phyloP scores from a whole-genome alignment of 2,113 vertebrate genomes.

The Onychostruthus taczanowskii region DNA sequence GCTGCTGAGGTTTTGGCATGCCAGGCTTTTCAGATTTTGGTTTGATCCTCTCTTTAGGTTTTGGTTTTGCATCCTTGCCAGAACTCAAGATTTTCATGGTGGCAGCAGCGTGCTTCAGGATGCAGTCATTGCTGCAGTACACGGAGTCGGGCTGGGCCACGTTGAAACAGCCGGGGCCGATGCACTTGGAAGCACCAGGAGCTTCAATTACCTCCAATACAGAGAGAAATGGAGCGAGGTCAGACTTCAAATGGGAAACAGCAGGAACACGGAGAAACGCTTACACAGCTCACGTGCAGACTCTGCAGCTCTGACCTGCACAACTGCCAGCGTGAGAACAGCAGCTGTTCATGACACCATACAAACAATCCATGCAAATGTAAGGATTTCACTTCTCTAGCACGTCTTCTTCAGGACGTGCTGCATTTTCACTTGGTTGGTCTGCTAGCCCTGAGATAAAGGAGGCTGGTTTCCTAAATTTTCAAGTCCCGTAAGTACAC shows the following conservation, averaged over 20 bases:
- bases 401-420: not conserved
- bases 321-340: accelerated
- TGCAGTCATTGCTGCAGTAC: constrained; percentile 93
- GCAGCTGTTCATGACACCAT: not conserved
- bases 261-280: not conserved
- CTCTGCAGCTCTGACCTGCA: not conserved
- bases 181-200: constrained; percentile 79
- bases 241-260: not conserved
- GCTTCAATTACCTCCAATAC: constrained; percentile 70
- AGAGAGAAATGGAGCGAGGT: not conserved
- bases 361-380: not conserved
- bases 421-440: not conserved
- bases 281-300: not conserved
- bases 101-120: constrained; percentile 89
- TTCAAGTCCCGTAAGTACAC: not conserved
- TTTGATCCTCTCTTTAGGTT: constrained; percentile 73
- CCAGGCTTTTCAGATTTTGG: constrained; percentile 72
- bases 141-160: constrained; percentile 88
- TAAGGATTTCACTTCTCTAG: not conserved
- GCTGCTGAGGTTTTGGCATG: constrained; percentile 64
- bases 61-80: constrained; percentile 79
- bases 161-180: constrained; percentile 85
- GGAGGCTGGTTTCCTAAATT: not conserved
- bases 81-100: constrained; percentile 87
- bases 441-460: not conserved